Evolutionary conservation across 2,113 vertebrate species (phyloP).

Genomic region (Motacilla alba): DNA sequence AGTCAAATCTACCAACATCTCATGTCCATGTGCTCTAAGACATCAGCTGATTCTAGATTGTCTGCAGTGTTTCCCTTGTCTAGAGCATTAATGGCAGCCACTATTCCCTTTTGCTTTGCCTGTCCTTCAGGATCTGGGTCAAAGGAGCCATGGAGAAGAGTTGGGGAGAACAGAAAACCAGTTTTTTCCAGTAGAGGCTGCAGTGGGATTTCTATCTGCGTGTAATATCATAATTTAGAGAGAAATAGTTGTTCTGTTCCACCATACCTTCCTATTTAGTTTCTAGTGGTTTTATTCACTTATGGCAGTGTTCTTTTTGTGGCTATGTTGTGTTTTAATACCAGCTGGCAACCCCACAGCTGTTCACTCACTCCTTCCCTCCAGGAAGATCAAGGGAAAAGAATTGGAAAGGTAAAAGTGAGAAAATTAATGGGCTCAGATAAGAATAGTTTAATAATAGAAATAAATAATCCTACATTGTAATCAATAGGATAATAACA

Average conservation of each 20-base stretch:
- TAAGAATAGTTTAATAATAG: neutral
- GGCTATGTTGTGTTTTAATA: neutral
- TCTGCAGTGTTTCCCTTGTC: neutral
- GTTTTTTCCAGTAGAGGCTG: neutral
- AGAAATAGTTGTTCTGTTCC: neutral
- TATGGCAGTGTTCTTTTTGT: neutral
- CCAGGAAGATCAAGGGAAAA: neutral
- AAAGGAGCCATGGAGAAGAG: neutral
- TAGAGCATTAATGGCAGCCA: neutral
- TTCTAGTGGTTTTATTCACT: neutral
- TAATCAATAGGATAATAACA: neutral
- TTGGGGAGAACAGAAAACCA: neutral
- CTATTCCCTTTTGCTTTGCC: neutral
- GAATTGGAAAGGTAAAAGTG: neutral
- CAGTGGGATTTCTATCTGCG: neutral
- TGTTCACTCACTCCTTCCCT: neutral
- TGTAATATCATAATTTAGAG: neutral
- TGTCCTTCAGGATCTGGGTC: neutral
- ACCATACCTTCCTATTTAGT: neutral
- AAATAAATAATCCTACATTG: neutral
- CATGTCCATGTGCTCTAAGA: neutral
- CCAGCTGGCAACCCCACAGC: neutral
- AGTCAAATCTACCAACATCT: neutral
- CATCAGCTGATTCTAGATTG: neutral
- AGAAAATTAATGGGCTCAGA: neutral